Evolutionary conservation across 2,797 vertebrate genomes (phyloP).

Genomic region (Premnoplex brunnescens): DNA sequence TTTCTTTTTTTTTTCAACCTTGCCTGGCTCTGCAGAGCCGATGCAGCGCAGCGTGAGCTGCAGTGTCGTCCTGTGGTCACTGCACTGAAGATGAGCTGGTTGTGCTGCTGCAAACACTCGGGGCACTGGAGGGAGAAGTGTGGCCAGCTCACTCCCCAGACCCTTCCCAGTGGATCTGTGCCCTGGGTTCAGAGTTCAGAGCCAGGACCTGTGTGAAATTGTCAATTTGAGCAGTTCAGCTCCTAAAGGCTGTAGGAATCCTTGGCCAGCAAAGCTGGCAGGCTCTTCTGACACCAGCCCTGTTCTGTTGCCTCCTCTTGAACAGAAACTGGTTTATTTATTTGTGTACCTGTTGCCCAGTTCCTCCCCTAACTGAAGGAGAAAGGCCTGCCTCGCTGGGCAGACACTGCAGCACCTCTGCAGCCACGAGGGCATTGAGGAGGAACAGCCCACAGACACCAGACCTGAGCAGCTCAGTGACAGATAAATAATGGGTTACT

Average conservation of each 20-base stretch:
- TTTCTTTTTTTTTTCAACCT: background rate
- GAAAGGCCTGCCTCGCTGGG: background rate
- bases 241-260: background rate
- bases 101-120: background rate
- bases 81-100: background rate
- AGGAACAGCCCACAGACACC: slow-evolving; percentile 1
- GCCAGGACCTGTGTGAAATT: background rate
- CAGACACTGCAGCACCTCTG: slow-evolving; percentile 18
- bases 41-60: slow-evolving; percentile 25
- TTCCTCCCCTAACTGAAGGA: background rate
- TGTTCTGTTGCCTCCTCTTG: background rate
- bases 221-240: fast-evolving
- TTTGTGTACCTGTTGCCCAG: background rate
- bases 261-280: background rate
- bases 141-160: background rate
- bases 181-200: background rate
- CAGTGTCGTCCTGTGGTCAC: background rate
- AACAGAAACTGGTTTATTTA: background rate
- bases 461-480: background rate
- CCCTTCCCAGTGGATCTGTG: background rate
- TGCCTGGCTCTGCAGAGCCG: slow-evolving; percentile 29
- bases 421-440: background rate
- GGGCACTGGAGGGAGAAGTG: background rate
- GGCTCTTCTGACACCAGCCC: background rate
- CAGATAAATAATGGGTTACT: slow-evolving; percentile 7